These are phyloP conservation scores for Mongoloraphidia duomilia DNA, from an alignment of 2,888 invertebrate genomes.

Conservation along the genomic window DNA sequence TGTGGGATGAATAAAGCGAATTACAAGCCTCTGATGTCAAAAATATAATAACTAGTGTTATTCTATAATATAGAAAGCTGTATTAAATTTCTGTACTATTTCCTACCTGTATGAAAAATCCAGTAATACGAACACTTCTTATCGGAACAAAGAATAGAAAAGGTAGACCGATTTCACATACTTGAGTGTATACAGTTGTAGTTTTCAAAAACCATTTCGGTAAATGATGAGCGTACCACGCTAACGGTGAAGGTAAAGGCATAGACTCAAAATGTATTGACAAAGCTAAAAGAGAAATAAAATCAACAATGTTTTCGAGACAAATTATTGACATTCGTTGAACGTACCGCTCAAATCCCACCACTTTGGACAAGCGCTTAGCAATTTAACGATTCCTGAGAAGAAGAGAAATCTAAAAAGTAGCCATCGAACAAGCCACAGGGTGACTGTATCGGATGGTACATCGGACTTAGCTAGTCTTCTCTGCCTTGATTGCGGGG, in stretches of 20 bases:
- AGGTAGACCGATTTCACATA: slow-evolving; percentile 51
- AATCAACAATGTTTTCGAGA: slow-evolving; percentile 1
- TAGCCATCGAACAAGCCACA: slow-evolving; percentile 59
- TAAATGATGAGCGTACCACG: slow-evolving; percentile 60
- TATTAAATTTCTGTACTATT: too few relatives aligned
- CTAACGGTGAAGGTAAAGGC: slow-evolving; percentile 55
- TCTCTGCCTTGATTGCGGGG: slow-evolving; percentile 25
- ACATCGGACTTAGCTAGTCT: slow-evolving; percentile 27
- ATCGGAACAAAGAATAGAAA: slow-evolving; percentile 60
- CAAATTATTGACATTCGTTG: neutral
- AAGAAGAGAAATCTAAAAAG: slow-evolving; percentile 57
- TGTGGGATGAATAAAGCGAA: too few relatives aligned
- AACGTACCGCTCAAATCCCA: slow-evolving; percentile 56
- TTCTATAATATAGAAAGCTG: too few relatives aligned
- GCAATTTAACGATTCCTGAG: slow-evolving; percentile 54
- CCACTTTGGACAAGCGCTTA: slow-evolving; percentile 59
- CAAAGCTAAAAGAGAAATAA: slow-evolving; percentile 34
- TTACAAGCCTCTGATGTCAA: too few relatives aligned
- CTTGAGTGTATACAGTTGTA: slow-evolving; percentile 40
- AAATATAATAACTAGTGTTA: too few relatives aligned
- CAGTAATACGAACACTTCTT: slow-evolving; percentile 41
- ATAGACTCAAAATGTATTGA: slow-evolving; percentile 58
- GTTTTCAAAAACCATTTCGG: slow-evolving; percentile 50
- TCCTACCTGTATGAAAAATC: slow-evolving; percentile 50
- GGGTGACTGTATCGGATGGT: slow-evolving; percentile 37